Evolutionary conservation across 2,113 vertebrate species (phyloP), one percentile per base, ranked within the genome.

Genomic region (Larimichthys crocea): DNA sequence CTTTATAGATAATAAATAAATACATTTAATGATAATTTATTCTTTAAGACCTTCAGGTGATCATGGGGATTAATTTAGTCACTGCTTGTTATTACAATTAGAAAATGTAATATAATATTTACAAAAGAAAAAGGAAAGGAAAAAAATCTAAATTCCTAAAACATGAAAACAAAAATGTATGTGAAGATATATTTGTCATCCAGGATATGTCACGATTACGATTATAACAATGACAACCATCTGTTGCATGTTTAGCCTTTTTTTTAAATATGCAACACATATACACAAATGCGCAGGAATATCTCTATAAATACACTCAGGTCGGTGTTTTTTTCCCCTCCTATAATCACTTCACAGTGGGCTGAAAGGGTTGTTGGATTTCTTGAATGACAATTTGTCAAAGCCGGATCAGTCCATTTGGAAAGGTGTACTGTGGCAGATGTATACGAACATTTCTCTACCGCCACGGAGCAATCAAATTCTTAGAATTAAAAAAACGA

Each of bases 381-480:
- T 93, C 88, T 92, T 93, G 91, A 94, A 93, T 93, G 93, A 92
- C 93, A 94, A 91, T 93, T 91, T 92, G 90, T 94, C 91, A 92
- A 88, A 92, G 72, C 60, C 77, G 94, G 95, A 94, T 85, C 81
- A 95, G 92, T 92, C 95, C 95, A 95, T 95, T 94, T 81, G 84
- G 79, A 92, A 90, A 92, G 89, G 89, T 89, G 46, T 42, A 84
- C 5, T n/a, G 74, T 55, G 65, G 57, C 74, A 78, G 24, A 76
- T 76, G 49, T 48, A 65, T n/a, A 74, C 22, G 64, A 67, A 7
- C 15, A 16, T 14, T 24, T 44, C 8, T 9, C 48, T 55, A 22
- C 44, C 42, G 29, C 22, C 26, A 8, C 3, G 10, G 40, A 3
- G 14, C 3, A 55, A 49, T 9, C 4, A 3, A 19, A 56, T 22